Evolutionary conservation across 2,113 vertebrate genomes (phyloP), one percentile per base, ranked within the genome.

Genomic region (Tachysurus fulvidraco): DNA sequence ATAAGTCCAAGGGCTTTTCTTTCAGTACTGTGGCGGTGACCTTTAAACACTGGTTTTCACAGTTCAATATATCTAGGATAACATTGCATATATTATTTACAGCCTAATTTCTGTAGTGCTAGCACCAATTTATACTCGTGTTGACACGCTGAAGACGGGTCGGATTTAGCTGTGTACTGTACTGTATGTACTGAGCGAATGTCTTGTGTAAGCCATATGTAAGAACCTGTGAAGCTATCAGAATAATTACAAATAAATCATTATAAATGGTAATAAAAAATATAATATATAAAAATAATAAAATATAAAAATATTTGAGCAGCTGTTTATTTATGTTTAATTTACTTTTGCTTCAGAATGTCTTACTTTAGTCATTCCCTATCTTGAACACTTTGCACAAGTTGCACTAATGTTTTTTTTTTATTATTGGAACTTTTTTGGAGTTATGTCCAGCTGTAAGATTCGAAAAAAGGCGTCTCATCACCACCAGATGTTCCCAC

Each of bases 41-140:
- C 30, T 83, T 83, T 83, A 73, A 57, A 57, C 30, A 57, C 50
- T 36, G 46, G 81, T n/a, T 44, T 83, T 69, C n/a, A 69, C 46
- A 69, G n/a, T 55, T 76, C 50, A 59, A 80, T 57, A 57, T 36
- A 36, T 17, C 28, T 28, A 57, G 25, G 36, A 80, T 57, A 57
- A 80, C 28, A 55, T 4, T 36, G 30, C 25, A 54, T 77, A 55
- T 28, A 78, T 55, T 69, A 83, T 28, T 65, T 67, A 52, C 44
- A 65, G n/a, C 62, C 25, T 30, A 83, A 67, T 30, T 69, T 69
- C 16, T 52, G 10, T 69, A 83, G 16, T 12, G 5, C 64, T 69
- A n/a, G 25, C 21, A 19, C 52, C 14, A 30, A 10, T 82, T 52
- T 50, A 82, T 82, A 65, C 25, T 17, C 46, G 46, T 50, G 46